These are phyloP conservation scores for Puma concolor DNA, from an alignment of 2,113 vertebrate species.

Conservation along the genomic window DNA sequence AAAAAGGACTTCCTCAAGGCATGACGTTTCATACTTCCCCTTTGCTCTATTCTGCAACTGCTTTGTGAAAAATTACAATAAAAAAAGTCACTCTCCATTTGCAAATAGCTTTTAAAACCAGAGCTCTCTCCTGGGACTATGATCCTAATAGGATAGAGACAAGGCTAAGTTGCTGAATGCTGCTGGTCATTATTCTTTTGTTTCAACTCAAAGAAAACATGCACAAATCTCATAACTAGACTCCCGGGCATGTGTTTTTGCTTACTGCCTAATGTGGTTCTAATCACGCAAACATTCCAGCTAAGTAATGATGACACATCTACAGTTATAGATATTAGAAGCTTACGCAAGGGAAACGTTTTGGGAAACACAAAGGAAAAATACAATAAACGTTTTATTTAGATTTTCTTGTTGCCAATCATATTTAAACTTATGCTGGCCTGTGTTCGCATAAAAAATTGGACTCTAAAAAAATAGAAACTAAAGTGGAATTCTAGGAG, in stretches of 20 bases:
- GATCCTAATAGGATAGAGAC: slow-evolving; percentile 71
- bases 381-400: slow-evolving; percentile 75
- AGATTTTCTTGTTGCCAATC: slow-evolving; percentile 61
- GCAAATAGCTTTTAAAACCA: slow-evolving; percentile 66
- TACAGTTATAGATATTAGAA: slow-evolving; percentile 63
- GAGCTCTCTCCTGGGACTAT: slow-evolving; percentile 67
- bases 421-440: slow-evolving; percentile 14
- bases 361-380: slow-evolving; percentile 72
- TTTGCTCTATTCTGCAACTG: neutral
- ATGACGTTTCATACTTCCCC: neutral
- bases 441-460: neutral
- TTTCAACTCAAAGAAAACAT: slow-evolving; percentile 75
- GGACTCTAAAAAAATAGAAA: slow-evolving; percentile 20
- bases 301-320: slow-evolving; percentile 74
- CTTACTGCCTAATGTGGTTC: slow-evolving; percentile 81
- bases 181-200: slow-evolving; percentile 76
- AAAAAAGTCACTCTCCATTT: slow-evolving; percentile 65
- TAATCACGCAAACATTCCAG: slow-evolving; percentile 78
- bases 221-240: slow-evolving; percentile 74
- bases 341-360: slow-evolving; percentile 51
- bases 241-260: slow-evolving; percentile 78
- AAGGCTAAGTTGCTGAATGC: slow-evolving; percentile 74
- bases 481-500: neutral
- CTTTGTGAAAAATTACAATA: slow-evolving; percentile 64
- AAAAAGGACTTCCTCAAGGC: neutral